Percentiles rank a stretch among this genome's conserved stretches.
phyloP scores from a whole-genome alignment of 2,888 invertebrate genomes.

The Lordiphosa fenestrarum region DNA sequence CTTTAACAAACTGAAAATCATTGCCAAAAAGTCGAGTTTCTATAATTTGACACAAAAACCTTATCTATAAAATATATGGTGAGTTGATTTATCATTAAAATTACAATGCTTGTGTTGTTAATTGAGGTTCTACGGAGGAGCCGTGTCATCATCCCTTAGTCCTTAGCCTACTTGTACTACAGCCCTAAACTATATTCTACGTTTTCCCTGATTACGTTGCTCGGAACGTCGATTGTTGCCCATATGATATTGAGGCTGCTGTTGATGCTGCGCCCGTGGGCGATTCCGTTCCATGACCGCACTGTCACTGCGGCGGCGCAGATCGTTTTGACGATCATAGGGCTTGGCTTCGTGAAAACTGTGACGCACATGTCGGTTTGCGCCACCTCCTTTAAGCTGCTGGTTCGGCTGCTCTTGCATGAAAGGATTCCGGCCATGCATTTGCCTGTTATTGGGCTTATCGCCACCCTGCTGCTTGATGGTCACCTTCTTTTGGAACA shows the following conservation, averaged over 20 bases:
- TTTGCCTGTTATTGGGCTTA: conserved; percentile 16
- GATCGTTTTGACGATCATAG: conserved; percentile 42
- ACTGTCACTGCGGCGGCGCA: conserved; percentile 62
- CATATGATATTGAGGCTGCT: conserved; percentile 42
- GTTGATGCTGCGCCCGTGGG: conserved; percentile 34
- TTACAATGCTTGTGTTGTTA: no score
- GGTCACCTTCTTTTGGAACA: conserved; percentile 84
- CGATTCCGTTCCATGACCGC: conserved; percentile 46
- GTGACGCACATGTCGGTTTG: conserved; percentile 33
- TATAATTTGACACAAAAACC: no score
- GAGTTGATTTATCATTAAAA: no score
- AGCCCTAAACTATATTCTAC: conserved; percentile 25
- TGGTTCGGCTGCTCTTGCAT: conserved; percentile 18
- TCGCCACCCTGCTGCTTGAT: conserved; percentile 77
- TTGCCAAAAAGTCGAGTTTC: no score
- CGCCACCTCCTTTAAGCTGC: neutral
- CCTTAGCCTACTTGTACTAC: neutral
- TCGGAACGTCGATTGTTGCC: conserved; percentile 67
- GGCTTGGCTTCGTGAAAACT: conserved; percentile 49
- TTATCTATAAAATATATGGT: no score
- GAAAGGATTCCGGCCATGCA: conserved; percentile 38
- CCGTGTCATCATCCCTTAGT: no score
- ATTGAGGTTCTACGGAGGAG: no score
- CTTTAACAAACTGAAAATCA: no score
- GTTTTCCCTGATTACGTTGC: conserved; percentile 52